Evolutionary conservation across 2,113 vertebrate species (phyloP).

Genomic region (Picathartes gymnocephalus): DNA sequence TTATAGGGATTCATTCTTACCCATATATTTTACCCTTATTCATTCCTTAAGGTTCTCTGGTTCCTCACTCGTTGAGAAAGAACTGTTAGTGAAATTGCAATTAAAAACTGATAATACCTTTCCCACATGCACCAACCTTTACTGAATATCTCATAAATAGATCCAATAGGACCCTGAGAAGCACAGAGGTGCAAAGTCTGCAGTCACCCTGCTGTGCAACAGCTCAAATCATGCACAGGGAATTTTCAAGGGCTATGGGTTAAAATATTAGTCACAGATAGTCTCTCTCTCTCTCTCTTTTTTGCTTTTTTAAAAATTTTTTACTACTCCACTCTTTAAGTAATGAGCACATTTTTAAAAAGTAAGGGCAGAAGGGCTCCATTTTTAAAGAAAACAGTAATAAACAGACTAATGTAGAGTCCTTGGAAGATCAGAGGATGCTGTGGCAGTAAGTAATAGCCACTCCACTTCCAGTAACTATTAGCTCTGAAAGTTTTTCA

Average conservation of each 20-base stretch:
- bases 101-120: not conserved
- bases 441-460: constrained; percentile 1
- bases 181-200: not conserved
- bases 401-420: not conserved
- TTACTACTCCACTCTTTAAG: not conserved
- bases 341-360: not conserved
- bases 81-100: not conserved
- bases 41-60: not conserved
- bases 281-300: not conserved
- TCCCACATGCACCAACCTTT: not conserved
- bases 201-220: not conserved
- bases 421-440: not conserved
- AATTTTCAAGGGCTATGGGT: not conserved
- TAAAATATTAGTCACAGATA: not conserved
- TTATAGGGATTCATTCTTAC: not conserved
- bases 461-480: not conserved
- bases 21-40: not conserved
- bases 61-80: not conserved
- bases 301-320: not conserved
- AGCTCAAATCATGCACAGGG: not conserved
- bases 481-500: not conserved
- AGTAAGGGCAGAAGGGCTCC: not conserved
- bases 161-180: not conserved
- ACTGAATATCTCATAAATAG: not conserved
- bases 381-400: constrained; percentile 4